Evolutionary conservation across 2,113 vertebrate species (phyloP).

Genomic region (Phyllopteryx taeniolatus): DNA sequence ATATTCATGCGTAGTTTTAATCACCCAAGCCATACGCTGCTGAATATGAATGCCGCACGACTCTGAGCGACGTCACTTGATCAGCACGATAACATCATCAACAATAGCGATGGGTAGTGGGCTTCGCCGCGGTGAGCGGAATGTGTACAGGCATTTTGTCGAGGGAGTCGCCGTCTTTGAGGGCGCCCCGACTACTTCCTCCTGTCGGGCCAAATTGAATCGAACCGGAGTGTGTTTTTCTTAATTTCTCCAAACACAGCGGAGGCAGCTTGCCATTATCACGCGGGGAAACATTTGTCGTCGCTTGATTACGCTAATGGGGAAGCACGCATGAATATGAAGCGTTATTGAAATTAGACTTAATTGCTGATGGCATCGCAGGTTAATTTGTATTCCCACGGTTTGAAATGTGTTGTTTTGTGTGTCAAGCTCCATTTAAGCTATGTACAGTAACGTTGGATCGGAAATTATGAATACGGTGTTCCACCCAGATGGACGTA

Average conservation of each 20-base stretch:
- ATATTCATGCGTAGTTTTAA: too few relatives aligned
- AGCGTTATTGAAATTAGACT: conserved; percentile 80
- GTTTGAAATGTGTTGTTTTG: conserved; percentile 65
- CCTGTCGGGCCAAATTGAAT: conserved; percentile 60
- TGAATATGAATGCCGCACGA: too few relatives aligned
- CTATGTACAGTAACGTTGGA: conserved; percentile 33
- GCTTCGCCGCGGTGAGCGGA: not conserved
- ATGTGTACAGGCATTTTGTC: not conserved
- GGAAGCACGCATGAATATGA: conserved; percentile 70
- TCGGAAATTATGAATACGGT: conserved; percentile 30
- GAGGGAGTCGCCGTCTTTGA: not conserved
- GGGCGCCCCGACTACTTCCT: conserved; percentile 5
- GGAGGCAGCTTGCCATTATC: conserved; percentile 68
- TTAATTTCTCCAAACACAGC: conserved; percentile 58
- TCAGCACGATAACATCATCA: too few relatives aligned
- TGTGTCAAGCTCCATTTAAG: conserved; percentile 47
- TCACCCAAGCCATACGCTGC: too few relatives aligned
- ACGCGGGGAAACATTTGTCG: conserved; percentile 76
- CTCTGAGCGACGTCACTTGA: too few relatives aligned
- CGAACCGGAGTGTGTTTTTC: conserved; percentile 60
- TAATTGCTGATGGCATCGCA: conserved; percentile 78
- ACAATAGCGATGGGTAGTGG: too few relatives aligned
- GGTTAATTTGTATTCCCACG: conserved; percentile 77
- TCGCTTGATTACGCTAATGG: conserved; percentile 78
- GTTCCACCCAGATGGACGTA: not conserved